These are phyloP conservation scores for Coluber constrictor DNA, from an alignment of 2,797 vertebrate species.

Conservation along the genomic window DNA sequence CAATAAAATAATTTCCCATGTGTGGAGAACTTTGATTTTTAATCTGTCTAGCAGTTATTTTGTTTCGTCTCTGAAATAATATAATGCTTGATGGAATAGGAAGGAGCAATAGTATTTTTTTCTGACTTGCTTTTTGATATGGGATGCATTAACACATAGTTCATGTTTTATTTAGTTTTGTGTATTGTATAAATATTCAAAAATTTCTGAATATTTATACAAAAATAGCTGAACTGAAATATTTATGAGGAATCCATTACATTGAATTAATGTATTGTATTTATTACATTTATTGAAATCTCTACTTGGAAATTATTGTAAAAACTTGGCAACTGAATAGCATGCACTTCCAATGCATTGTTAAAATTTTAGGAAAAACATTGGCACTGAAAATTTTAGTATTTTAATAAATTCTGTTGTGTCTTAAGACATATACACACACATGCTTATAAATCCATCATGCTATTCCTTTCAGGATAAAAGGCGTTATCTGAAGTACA, in stretches of 20 bases:
- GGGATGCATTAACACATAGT: neutral
- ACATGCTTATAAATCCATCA: neutral
- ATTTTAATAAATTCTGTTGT: neutral
- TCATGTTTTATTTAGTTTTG: neutral
- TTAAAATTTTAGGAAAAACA: neutral
- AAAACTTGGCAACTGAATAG: neutral
- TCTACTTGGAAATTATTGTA: neutral
- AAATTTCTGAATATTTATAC: neutral
- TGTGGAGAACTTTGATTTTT: neutral
- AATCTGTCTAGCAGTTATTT: neutral
- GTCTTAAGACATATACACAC: neutral
- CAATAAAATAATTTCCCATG: neutral
- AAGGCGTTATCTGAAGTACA: neutral
- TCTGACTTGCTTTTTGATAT: neutral
- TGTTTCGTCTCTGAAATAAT: neutral
- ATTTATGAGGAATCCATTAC: neutral
- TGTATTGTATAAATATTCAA: neutral
- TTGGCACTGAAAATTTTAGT: neutral
- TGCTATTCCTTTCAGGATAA: neutral
- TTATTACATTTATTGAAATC: neutral
- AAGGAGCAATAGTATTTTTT: neutral
- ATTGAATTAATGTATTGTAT: neutral
- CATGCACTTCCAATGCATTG: neutral
- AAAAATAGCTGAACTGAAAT: neutral
- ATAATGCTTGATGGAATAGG: neutral